These are phyloP conservation scores for Drosophila cognata DNA, from an alignment of 2,888 invertebrate species.

Conservation along the genomic window DNA sequence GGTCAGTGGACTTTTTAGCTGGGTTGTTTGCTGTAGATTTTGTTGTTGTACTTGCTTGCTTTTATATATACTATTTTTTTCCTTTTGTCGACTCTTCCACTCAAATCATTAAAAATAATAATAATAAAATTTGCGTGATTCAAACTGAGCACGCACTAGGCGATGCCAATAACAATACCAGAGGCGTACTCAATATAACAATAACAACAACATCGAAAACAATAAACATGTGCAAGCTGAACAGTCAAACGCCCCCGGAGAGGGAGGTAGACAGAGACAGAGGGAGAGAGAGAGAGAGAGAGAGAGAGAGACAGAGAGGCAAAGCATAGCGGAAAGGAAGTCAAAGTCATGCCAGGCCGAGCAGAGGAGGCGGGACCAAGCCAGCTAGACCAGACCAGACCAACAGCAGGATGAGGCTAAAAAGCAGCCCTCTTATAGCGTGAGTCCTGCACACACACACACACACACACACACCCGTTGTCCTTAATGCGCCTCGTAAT, in stretches of 20 bases:
- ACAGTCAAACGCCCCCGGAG: constrained; percentile 68
- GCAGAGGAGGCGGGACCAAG: constrained; percentile 23
- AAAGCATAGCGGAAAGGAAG: constrained; percentile 59
- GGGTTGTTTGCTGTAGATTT: constrained; percentile 39
- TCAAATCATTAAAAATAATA: constrained; percentile 80
- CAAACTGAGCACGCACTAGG: constrained; percentile 78
- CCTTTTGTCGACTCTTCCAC: constrained; percentile 62
- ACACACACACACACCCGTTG: constrained; percentile 44
- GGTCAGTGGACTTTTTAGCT: constrained; percentile 61
- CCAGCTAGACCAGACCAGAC: constrained; percentile 21
- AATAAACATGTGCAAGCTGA: constrained; percentile 60
- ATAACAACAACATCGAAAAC: constrained; percentile 42
- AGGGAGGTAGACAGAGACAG: not conserved
- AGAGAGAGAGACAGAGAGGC: constrained; percentile 4
- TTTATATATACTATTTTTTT: constrained; percentile 10
- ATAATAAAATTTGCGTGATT: constrained; percentile 81
- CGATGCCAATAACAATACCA: constrained; percentile 69
- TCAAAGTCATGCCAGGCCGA: constrained; percentile 66
- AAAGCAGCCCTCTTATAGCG: constrained; percentile 72
- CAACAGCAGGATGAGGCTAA: constrained; percentile 31
- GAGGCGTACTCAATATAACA: constrained; percentile 69
- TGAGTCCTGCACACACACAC: constrained; percentile 53
- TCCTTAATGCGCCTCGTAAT: constrained; percentile 80
- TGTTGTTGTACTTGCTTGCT: constrained; percentile 12
- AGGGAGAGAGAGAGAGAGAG: constrained; percentile 15